Conservation (phyloP, 2,113 vertebrate genomes). For the Daubentonia madagascariensis region DNA sequence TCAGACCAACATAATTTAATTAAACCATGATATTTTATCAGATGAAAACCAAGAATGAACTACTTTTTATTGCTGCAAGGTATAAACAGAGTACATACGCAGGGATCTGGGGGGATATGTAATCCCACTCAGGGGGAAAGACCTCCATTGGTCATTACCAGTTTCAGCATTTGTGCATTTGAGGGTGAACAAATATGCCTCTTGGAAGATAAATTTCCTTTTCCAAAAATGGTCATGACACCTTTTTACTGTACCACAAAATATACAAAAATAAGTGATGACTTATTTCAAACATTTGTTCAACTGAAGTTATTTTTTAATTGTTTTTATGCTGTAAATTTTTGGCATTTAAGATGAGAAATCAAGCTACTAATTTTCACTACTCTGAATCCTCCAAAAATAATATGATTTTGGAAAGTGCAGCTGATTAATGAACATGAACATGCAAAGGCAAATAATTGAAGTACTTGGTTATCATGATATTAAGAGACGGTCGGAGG, state of each 20-base stretch:
- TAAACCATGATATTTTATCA: conserved; percentile 28
- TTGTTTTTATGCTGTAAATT: conserved; percentile 50
- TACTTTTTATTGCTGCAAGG: not conserved
- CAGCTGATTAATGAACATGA: conserved; percentile 11
- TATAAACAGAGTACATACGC: conserved; percentile 22
- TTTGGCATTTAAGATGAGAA: conserved; percentile 77
- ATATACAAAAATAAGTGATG: conserved; percentile 63
- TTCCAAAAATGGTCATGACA: conserved; percentile 68
- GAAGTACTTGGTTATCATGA: not conserved
- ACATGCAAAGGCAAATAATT: not conserved
- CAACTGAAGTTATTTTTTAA: conserved; percentile 53
- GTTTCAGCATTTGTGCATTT: conserved; percentile 55
- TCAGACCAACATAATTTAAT: conserved; percentile 27
- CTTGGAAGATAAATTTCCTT: conserved; percentile 56
- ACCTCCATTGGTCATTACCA: conserved; percentile 38
- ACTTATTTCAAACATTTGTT: conserved; percentile 74
- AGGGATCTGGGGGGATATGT: not conserved
- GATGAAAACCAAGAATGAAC: conserved; percentile 26
- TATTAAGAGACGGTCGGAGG: not conserved
- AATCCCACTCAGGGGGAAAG: conserved; percentile 34
- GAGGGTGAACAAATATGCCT: conserved; percentile 53
- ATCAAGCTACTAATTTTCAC: conserved; percentile 78
- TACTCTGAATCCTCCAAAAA: conserved; percentile 77
- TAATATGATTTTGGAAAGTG: conserved; percentile 69
- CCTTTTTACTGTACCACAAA: conserved; percentile 57